Percentiles rank a stretch among this genome's conserved stretches.
Evolutionary conservation across 2,888 invertebrate genomes (phyloP).

Genomic region (Melieria picta): DNA sequence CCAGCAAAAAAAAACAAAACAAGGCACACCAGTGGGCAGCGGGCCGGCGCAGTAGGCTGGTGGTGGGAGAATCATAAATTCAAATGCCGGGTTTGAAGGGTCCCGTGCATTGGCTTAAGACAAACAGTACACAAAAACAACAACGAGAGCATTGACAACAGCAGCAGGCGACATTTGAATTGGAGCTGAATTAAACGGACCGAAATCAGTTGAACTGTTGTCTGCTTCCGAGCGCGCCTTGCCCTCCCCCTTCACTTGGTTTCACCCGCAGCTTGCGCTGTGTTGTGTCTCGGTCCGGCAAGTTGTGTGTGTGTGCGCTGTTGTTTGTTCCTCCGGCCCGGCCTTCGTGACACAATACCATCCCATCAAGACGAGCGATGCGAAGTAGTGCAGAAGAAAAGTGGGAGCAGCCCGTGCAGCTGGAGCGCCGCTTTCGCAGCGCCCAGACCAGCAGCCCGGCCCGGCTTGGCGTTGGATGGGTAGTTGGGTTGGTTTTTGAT

Average conservation of each 20-base stretch:
- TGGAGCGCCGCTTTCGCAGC: background rate
- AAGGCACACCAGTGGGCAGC: too few species aligned
- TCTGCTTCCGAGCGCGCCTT: too few species aligned
- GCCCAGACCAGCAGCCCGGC: too few species aligned
- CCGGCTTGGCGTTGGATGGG: background rate
- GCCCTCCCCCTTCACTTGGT: too few species aligned
- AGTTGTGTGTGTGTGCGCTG: too few species aligned
- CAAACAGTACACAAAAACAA: background rate
- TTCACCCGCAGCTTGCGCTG: too few species aligned
- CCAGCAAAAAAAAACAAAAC: too few species aligned
- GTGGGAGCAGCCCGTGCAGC: background rate
- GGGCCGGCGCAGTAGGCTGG: too few species aligned
- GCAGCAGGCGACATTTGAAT: background rate
- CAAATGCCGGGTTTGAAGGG: too few species aligned
- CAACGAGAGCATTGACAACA: slow-evolving; percentile 15
- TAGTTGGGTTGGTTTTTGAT: background rate
- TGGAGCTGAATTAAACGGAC: slow-evolving; percentile 23
- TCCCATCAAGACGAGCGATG: background rate
- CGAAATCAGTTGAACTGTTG: slow-evolving; percentile 16
- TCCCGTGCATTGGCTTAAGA: slow-evolving; percentile 10
- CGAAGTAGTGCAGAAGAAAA: background rate
- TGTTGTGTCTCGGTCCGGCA: too few species aligned
- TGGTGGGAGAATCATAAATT: too few species aligned
- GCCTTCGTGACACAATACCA: background rate
- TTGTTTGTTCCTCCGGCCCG: too few species aligned